Evolutionary conservation across 2,888 invertebrate genomes (phyloP).

Genomic region (Ditylenchus weischeri): DNA sequence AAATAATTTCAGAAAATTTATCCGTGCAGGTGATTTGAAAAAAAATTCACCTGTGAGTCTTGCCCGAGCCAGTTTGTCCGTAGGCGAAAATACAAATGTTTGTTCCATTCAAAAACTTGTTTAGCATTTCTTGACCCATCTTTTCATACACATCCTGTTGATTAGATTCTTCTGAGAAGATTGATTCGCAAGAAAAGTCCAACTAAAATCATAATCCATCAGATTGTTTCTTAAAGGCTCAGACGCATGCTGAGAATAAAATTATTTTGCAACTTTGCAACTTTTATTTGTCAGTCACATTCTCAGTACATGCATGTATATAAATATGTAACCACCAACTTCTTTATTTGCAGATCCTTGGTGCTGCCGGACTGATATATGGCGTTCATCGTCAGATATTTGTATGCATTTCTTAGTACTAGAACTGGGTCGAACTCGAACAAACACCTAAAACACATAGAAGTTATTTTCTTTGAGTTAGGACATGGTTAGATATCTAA

Average conservation of each 20-base stretch:
- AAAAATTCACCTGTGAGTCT: constrained; percentile 59
- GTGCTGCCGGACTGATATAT: not conserved
- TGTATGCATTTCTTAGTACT: not conserved
- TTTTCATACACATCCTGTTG: constrained; percentile 59
- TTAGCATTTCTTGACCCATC: constrained; percentile 59
- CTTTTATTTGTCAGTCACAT: too few relatives aligned
- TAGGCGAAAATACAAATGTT: constrained; percentile 63
- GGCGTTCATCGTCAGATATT: constrained; percentile 3
- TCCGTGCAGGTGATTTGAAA: too few relatives aligned
- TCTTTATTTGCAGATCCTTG: not conserved
- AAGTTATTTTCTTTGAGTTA: too few relatives aligned
- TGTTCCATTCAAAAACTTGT: constrained; percentile 60
- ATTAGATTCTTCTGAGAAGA: constrained; percentile 10
- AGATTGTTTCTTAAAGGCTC: not conserved
- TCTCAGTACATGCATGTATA: too few relatives aligned
- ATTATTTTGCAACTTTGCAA: too few relatives aligned
- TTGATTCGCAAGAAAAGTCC: constrained; percentile 13
- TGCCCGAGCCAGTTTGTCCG: constrained; percentile 62
- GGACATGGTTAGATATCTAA: too few relatives aligned
- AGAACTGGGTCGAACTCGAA: not conserved
- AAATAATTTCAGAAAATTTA: too few relatives aligned
- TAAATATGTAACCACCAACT: not conserved
- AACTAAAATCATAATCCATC: constrained; percentile 7
- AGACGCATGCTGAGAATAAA: too few relatives aligned
- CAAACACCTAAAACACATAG: not conserved